These are phyloP conservation scores for Trichogramma dendrolimi DNA, from an alignment of 2,888 invertebrate species.

Conservation along the genomic window DNA sequence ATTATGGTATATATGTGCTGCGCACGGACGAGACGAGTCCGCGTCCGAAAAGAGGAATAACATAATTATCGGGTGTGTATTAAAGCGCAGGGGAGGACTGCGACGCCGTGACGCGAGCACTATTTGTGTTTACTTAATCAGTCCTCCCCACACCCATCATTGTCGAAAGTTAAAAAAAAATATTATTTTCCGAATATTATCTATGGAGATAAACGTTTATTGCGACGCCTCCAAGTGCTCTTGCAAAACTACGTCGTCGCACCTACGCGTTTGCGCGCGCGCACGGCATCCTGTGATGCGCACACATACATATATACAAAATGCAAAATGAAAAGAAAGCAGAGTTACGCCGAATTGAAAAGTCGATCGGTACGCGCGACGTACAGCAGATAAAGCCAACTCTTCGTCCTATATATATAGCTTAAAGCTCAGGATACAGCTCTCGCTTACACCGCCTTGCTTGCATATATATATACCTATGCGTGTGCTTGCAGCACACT, in stretches of 20 bases:
- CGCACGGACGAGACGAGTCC: too few species aligned
- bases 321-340: slow-evolving; percentile 17
- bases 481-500: too few species aligned
- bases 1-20: too few species aligned
- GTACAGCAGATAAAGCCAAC: too few species aligned
- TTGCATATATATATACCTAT: background rate
- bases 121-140: too few species aligned
- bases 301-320: background rate
- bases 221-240: background rate
- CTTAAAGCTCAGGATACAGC: too few species aligned
- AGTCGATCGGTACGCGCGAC: slow-evolving; percentile 29
- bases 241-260: background rate
- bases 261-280: slow-evolving; percentile 9
- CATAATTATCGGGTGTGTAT: too few species aligned
- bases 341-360: slow-evolving; percentile 35
- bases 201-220: slow-evolving; percentile 13
- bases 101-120: too few species aligned
- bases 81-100: too few species aligned
- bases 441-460: too few species aligned
- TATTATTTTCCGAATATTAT: slow-evolving; percentile 14
- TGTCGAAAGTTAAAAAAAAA: background rate
- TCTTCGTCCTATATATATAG: too few species aligned
- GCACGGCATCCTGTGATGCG: background rate
- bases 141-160: background rate
- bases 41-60: too few species aligned